Base-by-base conservation (phyloP, 2,113 vertebrate species). In the Archilochus colubris region DNA sequence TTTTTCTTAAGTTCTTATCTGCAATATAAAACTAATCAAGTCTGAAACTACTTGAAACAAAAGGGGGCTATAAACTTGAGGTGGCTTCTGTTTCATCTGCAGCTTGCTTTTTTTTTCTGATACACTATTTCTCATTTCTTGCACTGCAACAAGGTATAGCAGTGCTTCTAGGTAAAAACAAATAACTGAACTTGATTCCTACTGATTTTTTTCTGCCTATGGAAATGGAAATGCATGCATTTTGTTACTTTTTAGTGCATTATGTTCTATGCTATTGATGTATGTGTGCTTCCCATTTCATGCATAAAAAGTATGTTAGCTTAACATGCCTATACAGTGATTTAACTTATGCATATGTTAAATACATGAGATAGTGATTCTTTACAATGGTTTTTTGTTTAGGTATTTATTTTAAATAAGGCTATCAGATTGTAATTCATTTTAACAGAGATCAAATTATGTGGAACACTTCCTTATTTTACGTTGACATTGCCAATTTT, bases 1-100 rank as follows among this genome's bases (percentile, higher is more conserved):
- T 95, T 92, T 96, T 82, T 93, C 91, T 95, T 78, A 81, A 93
- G 85, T 93, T 94, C 88, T 95, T 94, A 82, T 86, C 66, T 91
- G 82, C 76, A 95, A 86, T 96, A 91, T 94, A 93, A 78, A 95
- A 77, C 79, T 93, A 92, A 95, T 93, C 81, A 89, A 86, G 78
- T 93, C 93, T 74, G 54, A 77, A 93, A 88, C 74, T 91, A 58
- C 69, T 91, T 84, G 78, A 92, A 88, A 44, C 30, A 75, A 82
- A 59, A 86, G 63, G 68, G 51, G 44, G n/a, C 81, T 95, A 33
- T 87, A 79, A 94, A 77, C 46, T 88, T 83, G 83, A 85, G 72
- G 55, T 87, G 51, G 54, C 27, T 88, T 78, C 46, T 76, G 33
- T 89, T 88, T 94, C 77, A 36, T 85, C 81, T 87, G 14, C 31